phyloP scores from a whole-genome alignment of 2,888 invertebrate genomes.

The Subacronicta megacephala region DNA sequence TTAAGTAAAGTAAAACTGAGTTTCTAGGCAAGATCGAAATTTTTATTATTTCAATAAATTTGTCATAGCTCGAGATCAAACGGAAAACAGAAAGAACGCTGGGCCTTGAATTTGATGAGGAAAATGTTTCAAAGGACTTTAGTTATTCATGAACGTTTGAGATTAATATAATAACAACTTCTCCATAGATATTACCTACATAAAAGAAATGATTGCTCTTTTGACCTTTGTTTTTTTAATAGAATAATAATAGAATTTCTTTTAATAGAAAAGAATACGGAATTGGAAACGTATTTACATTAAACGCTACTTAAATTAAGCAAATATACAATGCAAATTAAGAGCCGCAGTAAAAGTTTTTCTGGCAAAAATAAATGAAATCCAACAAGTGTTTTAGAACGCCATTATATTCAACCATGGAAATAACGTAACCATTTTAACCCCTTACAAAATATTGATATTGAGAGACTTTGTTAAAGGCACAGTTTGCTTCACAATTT shows the following conservation, averaged over 20 bases:
- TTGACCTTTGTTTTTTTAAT: not conserved
- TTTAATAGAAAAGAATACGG: slow-evolving; percentile 6
- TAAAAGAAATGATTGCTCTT: slow-evolving; percentile 18
- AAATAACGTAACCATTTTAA: slow-evolving; percentile 67
- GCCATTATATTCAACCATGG: slow-evolving; percentile 67
- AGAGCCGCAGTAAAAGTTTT: slow-evolving; percentile 5
- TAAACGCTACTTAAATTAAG: slow-evolving; percentile 2
- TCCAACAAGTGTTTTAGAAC: slow-evolving; percentile 49
- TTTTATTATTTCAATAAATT: slow-evolving; percentile 45
- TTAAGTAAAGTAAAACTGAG: slow-evolving; percentile 47
- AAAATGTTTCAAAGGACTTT: slow-evolving; percentile 37
- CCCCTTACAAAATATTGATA: slow-evolving; percentile 72
- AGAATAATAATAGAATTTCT: too few species aligned
- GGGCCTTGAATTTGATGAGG: slow-evolving; percentile 32
- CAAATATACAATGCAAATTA: not conserved
- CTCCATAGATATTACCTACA: slow-evolving; percentile 16
- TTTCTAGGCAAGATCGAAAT: slow-evolving; percentile 29
- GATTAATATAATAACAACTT: slow-evolving; percentile 34
- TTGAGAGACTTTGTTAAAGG: slow-evolving; percentile 63
- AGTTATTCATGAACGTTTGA: slow-evolving; percentile 37
- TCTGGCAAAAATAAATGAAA: slow-evolving; percentile 33
- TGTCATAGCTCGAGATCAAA: slow-evolving; percentile 45
- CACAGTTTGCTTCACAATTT: slow-evolving; percentile 43
- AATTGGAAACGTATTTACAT: slow-evolving; percentile 6
- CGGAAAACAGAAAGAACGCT: slow-evolving; percentile 31